Evolutionary conservation across 2,113 vertebrate species (phyloP).

Genomic region (Oreochromis aureus): DNA sequence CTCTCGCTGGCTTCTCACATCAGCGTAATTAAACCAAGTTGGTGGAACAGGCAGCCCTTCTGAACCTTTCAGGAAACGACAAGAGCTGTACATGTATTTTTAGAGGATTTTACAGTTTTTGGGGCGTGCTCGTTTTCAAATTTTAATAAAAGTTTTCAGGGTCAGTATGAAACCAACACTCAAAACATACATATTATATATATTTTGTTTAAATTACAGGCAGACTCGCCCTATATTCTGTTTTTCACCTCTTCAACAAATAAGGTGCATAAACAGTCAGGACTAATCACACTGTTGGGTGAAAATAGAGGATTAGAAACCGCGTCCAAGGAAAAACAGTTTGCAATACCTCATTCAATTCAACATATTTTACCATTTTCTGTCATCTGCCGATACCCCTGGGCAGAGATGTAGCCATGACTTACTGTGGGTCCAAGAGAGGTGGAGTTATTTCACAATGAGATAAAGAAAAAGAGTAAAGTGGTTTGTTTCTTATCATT

Average conservation of each 20-base stretch:
- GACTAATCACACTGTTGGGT: background rate
- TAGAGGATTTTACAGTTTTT: background rate
- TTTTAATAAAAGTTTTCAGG: background rate
- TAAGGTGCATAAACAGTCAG: background rate
- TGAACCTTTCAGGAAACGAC: background rate
- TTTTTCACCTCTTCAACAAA: background rate
- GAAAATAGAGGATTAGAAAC: background rate
- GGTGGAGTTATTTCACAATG: background rate
- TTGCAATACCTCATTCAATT: background rate
- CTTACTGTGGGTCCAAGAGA: background rate
- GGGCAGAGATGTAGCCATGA: background rate
- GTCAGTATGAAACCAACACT: background rate
- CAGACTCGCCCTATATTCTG: background rate
- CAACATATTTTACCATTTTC: accelerated
- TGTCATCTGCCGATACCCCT: background rate
- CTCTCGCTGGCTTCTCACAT: constrained; percentile 34
- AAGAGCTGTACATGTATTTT: background rate
- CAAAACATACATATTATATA: background rate
- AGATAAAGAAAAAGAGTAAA: background rate
- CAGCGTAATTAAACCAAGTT: constrained; percentile 41
- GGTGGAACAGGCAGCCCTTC: constrained; percentile 12
- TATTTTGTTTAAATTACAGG: background rate
- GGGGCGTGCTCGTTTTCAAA: background rate
- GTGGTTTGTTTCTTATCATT: background rate
- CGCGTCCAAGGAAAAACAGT: background rate